Conservation (phyloP, 2,797 vertebrate genomes). For the Hapalemur alaotrensis region DNA sequence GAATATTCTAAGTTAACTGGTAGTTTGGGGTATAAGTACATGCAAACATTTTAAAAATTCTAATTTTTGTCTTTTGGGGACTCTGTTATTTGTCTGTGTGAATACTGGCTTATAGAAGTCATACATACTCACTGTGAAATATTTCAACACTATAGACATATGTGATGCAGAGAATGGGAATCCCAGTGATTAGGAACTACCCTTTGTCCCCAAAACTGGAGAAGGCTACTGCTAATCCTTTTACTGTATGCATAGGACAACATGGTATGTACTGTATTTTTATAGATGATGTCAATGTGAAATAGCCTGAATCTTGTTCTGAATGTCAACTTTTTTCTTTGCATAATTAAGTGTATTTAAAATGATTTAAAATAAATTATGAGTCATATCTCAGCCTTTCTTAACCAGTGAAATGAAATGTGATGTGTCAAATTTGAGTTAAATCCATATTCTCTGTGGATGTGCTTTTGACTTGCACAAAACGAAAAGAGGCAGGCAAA, state of each 20-base stretch:
- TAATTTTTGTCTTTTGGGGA: neutral
- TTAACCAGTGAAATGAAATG: constrained; percentile 66
- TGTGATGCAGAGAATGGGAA: neutral
- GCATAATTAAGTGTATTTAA: constrained; percentile 78
- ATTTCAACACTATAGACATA: neutral
- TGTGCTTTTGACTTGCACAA: constrained; percentile 75
- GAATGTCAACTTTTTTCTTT: constrained; percentile 52
- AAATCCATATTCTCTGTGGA: constrained; percentile 63
- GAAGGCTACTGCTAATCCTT: neutral
- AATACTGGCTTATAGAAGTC: neutral
- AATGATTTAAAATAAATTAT: constrained; percentile 80
- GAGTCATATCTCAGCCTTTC: constrained; percentile 76
- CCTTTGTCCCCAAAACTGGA: neutral
- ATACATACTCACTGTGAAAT: neutral
- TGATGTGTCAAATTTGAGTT: constrained; percentile 78
- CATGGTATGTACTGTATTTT: neutral
- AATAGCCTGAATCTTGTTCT: constrained; percentile 49
- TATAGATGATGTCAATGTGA: constrained; percentile 53
- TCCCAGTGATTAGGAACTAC: neutral
- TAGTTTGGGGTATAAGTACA: neutral
- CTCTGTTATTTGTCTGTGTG: neutral
- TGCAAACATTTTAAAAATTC: neutral
- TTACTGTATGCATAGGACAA: neutral
- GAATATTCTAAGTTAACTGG: constrained; percentile 4
- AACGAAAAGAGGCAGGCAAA: constrained; percentile 42